Base-by-base conservation (phyloP, 2,888 invertebrate genomes). In the Luperina testacea region DNA sequence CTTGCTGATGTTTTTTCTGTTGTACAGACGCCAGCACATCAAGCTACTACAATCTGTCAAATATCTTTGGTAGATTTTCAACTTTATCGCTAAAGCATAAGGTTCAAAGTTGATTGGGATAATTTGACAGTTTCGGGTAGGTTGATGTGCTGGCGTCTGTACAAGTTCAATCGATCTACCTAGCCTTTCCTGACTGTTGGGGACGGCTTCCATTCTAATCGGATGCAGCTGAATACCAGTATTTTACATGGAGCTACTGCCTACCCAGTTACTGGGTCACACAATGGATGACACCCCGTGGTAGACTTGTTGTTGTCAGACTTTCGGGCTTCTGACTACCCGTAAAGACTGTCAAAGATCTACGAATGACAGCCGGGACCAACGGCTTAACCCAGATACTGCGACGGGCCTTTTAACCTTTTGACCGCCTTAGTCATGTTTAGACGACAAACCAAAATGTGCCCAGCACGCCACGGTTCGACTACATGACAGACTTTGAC, bases 131-230 rank as follows among this genome's bases (percentile, higher is more conserved):
- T n/a, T n/a, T n/a, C n/a, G n/a, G n/a, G n/a, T n/a, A n/a, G n/a
- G n/a, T n/a, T n/a, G n/a, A n/a, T n/a, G n/a, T n/a, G n/a, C n/a
- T n/a, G n/a, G n/a, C n/a, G n/a, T n/a, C n/a, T n/a, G n/a, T n/a
- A 57, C 24, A 53, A 24, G 53, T 53, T 53, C 20, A 20, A 3
- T 53, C 3, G 24, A 57, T 57, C 24, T 57, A 9, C 24, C 24
- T 9, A 24, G 24, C 9, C 9, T 53, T 24, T 3, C 3, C 9
- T 3, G 8, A 53, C 24, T 24, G 20, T 24, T 53, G 11, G 57
- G n/a, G n/a, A 11, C 11, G 13, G 5, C n/a, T n/a, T 11, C 11
- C n/a, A n/a, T 0, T 11, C 11, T 59, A 59, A n/a, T 0, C 0
- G 11, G 57, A n/a, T 59, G 57, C n/a, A 59, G n/a, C n/a, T 59